These are phyloP conservation scores for Tringa solitaria DNA, from an alignment of 2,113 vertebrate species.

Conservation along the genomic window DNA sequence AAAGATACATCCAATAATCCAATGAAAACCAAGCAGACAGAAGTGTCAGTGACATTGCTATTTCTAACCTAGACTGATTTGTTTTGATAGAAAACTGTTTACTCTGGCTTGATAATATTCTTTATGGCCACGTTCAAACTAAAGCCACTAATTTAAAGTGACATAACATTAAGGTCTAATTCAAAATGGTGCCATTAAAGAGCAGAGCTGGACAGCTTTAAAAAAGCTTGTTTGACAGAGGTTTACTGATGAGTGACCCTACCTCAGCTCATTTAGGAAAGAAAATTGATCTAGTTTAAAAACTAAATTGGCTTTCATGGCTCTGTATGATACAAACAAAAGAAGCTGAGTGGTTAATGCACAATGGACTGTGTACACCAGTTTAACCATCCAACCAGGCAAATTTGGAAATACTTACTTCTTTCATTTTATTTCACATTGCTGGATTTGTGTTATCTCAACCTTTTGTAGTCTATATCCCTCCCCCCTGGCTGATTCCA, in stretches of 20 bases:
- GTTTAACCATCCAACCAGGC: neutral
- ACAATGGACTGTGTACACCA: neutral
- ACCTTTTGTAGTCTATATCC: neutral
- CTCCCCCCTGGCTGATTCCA: neutral
- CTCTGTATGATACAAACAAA: constrained; percentile 9
- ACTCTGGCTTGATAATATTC: neutral
- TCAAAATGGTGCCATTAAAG: constrained; percentile 43
- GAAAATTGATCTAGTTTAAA: constrained; percentile 48
- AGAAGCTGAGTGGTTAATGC: neutral
- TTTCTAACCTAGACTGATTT: constrained; percentile 3
- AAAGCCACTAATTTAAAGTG: constrained; percentile 37
- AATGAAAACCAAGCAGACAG: neutral
- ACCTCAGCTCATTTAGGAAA: constrained; percentile 29
- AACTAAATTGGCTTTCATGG: constrained; percentile 25
- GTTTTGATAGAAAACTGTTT: constrained; percentile 47
- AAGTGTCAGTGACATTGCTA: neutral
- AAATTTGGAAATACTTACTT: neutral
- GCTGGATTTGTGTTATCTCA: neutral
- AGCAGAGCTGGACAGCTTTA: constrained; percentile 13
- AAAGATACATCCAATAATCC: neutral
- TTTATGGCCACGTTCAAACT: neutral
- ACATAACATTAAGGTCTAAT: constrained; percentile 45
- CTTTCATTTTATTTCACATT: neutral
- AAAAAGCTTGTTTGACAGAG: constrained; percentile 21
- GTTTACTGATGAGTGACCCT: constrained; percentile 42